Base-by-base conservation (phyloP, 2,888 invertebrate genomes). In the Parasteatoda lunata region DNA sequence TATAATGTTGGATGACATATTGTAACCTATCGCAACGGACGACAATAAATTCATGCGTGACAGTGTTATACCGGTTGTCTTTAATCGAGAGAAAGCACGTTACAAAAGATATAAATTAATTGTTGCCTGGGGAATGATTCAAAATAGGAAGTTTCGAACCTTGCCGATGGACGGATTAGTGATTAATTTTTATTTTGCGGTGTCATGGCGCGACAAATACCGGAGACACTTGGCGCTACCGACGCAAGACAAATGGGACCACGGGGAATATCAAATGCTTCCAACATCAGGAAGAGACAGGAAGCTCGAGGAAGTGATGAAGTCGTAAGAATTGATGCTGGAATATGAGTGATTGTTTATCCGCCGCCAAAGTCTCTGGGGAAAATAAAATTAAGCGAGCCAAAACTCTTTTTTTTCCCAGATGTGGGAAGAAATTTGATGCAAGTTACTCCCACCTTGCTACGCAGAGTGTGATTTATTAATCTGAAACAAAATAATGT, bases 111-210 rank as follows among this genome's bases (percentile, higher is more conserved):
- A 59, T 59, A 59, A 59, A 48, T 48, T 47, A 48, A 69, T 69
- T 69, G 69, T 48, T 69, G 15, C 69, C 69, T 69, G 15, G 15
- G 13, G 68, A 30, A 68, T 15, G 45, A 30, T 13, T 13, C 15
- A n/a, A 30, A 30, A 69, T 7, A 4, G 47, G 4, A 69, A 69
- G 45, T 13, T 45, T 48, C 13, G 15, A 54, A 30, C 73, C 48
- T 5, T 68, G 77, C 30, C 77, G 59, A 68, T 77, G 47, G 77
- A 68, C 51, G 59, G 30, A 30, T 51, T 30, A 30, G 66, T 68
- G 66, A 77, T 77, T 77, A 66, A 75, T 75, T 45, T 59, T 59
- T 59, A 13, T 59, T 68, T n/a, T 13, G 59, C 59, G 9, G 59
- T 59, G 59, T 59, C 59, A 59, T 59, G 59, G 59, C 59, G 59